Base-by-base conservation (phyloP, 2,113 vertebrate species). In the Taurulus bubalis region DNA sequence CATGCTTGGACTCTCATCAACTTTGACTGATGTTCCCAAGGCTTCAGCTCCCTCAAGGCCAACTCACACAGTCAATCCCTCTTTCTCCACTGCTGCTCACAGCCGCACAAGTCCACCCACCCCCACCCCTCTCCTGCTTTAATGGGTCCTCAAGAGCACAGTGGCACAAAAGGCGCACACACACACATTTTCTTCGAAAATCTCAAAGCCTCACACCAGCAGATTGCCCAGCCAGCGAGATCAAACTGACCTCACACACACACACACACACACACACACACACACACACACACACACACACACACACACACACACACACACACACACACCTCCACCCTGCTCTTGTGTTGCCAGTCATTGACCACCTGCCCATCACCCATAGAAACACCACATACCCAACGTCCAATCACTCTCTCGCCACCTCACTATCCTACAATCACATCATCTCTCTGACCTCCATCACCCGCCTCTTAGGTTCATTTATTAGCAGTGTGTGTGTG, bases 81-180 rank as follows among this genome's bases (percentile, higher is more conserved):
- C 16, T 8, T 32, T 62, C 83, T 32, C 81, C 76, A 24, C 28
- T 40, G 0, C 79, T 45, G 1, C 59, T 64, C 74, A 71, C 87
- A 80, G 78, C 71, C 76, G 20, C 59, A 70, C 40, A 86, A 73
- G 78, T 80, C 79, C 74, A 36, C 81, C 81, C 70, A 40, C 81
- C 88, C 80, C 15, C 77, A 53, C 81, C 71, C 51, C 24, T 58
- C 60, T 53, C 24, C 51, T 45, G 76, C 87, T 87, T 91, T 83
- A 89, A 86, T 86, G 81, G 68, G 72, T 84, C 86, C 85, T 90
- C 78, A 88, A 89, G 65, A 77, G 49, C 66, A 51, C 77, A 75
- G 49, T 28, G 34, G 70, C 79, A 89, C 87, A 91, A 84, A 83
- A 82, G 59, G 63, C 70, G 71, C 73, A 84, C 69, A 81, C 22